Conservation (phyloP, 2,113 vertebrate genomes). For the Crotalus viridis region DNA sequence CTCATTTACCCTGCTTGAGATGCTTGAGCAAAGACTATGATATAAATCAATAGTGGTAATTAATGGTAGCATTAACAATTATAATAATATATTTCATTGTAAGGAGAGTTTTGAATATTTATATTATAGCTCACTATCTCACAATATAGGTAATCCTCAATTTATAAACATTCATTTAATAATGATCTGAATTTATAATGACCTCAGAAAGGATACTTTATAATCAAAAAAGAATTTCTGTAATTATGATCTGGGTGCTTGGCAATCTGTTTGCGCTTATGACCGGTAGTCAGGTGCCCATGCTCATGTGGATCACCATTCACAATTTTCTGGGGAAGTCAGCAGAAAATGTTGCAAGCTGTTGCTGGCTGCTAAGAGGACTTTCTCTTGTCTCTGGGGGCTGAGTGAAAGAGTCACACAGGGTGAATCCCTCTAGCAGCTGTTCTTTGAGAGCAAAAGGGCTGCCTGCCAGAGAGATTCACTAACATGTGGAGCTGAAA, state of each 20-base stretch:
- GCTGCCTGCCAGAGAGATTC: neutral
- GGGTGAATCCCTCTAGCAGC: neutral
- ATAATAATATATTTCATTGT: neutral
- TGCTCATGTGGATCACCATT: neutral
- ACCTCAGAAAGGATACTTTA: neutral
- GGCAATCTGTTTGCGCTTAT: neutral
- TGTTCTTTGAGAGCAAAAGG: neutral
- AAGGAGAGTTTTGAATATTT: neutral
- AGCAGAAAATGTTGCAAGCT: neutral
- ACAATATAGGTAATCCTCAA: neutral
- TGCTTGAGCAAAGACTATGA: neutral
- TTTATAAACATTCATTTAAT: too few species aligned
- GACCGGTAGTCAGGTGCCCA: neutral
- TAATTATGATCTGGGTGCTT: neutral
- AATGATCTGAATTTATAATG: too few species aligned
- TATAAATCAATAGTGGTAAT: neutral
- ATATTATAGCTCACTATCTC: neutral
- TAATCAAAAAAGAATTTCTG: neutral
- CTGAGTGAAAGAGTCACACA: neutral
- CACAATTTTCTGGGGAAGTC: neutral
- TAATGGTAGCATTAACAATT: neutral
- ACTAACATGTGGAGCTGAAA: neutral
- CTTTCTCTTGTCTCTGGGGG: neutral
- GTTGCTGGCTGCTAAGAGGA: too few species aligned
- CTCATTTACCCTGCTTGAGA: neutral